These are phyloP conservation scores for Rutpela maculata DNA, from an alignment of 2,888 invertebrate genomes.

Conservation along the genomic window DNA sequence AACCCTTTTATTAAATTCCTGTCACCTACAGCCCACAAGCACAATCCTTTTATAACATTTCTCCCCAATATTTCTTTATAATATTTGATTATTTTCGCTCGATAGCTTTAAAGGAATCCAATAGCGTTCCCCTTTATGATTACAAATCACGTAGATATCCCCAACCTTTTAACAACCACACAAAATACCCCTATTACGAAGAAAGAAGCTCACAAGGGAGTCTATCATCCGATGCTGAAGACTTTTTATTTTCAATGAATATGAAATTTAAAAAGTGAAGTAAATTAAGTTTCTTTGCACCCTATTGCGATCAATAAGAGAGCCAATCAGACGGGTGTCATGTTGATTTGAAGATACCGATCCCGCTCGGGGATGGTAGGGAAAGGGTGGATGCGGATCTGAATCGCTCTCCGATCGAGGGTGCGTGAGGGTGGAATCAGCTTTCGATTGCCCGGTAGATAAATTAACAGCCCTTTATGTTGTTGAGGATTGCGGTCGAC, in stretches of 20 bases:
- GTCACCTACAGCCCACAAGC: conserved; percentile 35
- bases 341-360: conserved; percentile 38
- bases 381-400: conserved; percentile 18
- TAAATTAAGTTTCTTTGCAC: conserved; percentile 53
- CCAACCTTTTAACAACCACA: conserved; percentile 40
- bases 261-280: conserved; percentile 57
- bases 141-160: conserved; percentile 38
- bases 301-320: conserved; percentile 52
- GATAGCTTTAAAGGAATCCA: conserved; percentile 33
- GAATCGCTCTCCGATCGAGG: conserved; percentile 28
- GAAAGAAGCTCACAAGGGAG: conserved; percentile 49
- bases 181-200: conserved; percentile 47
- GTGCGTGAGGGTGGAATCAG: conserved; percentile 31
- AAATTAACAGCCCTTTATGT: conserved; percentile 52
- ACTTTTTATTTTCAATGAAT: conserved; percentile 61
- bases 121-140: conserved; percentile 34
- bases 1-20: conserved; percentile 39
- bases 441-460: conserved; percentile 48
- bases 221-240: conserved; percentile 50
- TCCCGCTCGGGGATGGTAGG: neutral
- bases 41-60: conserved; percentile 29
- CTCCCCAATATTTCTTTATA: conserved; percentile 34
- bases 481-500: conserved; percentile 51
- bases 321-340: conserved; percentile 50
- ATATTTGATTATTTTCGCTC: conserved; percentile 39